Base-by-base conservation (phyloP, 2,888 invertebrate species). In the Globia sparganii region DNA sequence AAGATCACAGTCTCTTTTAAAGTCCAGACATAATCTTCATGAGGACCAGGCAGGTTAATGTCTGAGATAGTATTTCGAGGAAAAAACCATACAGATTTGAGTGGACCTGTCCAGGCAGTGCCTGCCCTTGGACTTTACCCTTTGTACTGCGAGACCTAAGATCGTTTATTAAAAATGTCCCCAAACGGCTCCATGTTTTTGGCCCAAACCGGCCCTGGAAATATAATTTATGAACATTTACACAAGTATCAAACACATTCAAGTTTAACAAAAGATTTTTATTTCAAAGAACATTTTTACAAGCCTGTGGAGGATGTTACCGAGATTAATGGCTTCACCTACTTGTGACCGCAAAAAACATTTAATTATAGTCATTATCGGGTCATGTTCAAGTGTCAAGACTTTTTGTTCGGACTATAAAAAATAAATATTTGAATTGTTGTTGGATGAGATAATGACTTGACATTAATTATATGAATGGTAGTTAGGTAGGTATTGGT, bases 211-310 rank as follows among this genome's bases (percentile, higher is more conserved):
- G n/a, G 49, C 28, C 21, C 25, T 59, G 1, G 31, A 70, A 40
- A 72, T 59, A 68, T 84, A 84, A 84, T 80, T 80, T 80, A 81
- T 84, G 53, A 72, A 6, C 46, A 66, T 66, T 62, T 34, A 59
- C 59, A 69, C 34, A 78, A 79, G 56, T 58, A 61, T 66, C 25
- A 62, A 80, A 62, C 18, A 61, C 28, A 59, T 65, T 69, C 40
- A 80, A 85, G 43, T 81, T 70, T 43, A 62, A 53, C 81, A 67
- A 85, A 71, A 75, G 43, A 62, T 72, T 69, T 69, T 72, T 37
- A 67, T 81, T 53, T 59, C n/a, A 49, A 72, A 83, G 65, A 72
- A 58, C 53, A 49, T 83, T 81, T 77, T 86, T 86, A 11, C 49
- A 46, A 53, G 56, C 70, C 72, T 46, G 83, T 70, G 18, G 58